A percentile compares a stretch with the other conserved stretches of the same genome.
phyloP scores from a whole-genome alignment of 2,888 invertebrate genomes.

The Eledona agricola region DNA sequence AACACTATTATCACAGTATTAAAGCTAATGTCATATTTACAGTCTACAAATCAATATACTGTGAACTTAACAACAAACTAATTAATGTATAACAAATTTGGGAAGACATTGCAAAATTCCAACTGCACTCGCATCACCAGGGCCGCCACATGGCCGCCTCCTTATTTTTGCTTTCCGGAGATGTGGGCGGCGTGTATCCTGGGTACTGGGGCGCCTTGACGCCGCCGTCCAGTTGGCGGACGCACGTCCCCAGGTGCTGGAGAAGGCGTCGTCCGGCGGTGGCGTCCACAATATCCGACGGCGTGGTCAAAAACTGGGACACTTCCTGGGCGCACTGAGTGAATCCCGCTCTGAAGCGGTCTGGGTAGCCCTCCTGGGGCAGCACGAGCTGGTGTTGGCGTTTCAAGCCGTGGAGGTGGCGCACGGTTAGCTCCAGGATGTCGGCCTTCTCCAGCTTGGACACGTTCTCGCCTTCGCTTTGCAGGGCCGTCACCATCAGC shows the following conservation, averaged over 20 bases:
- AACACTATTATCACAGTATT: slow-evolving; percentile 57
- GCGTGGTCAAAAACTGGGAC: slow-evolving; percentile 65
- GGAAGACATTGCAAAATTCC: slow-evolving; percentile 32
- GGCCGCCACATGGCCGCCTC: slow-evolving; percentile 59
- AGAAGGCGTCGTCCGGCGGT: slow-evolving; percentile 66
- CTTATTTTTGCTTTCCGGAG: slow-evolving; percentile 47
- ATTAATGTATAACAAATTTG: slow-evolving; percentile 8
- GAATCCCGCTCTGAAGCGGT: slow-evolving; percentile 67
- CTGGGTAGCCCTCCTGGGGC: slow-evolving; percentile 67
- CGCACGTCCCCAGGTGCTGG: slow-evolving; percentile 65
- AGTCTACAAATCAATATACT: slow-evolving; percentile 40
- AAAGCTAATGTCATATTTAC: slow-evolving; percentile 53
- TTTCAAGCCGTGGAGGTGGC: slow-evolving; percentile 78
- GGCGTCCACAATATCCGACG: slow-evolving; percentile 63
- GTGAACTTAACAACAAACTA: slow-evolving; percentile 38
- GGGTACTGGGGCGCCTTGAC: slow-evolving; percentile 48
- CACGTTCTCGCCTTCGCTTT: slow-evolving; percentile 88
- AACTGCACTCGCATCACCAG: slow-evolving; percentile 53
- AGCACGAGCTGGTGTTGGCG: slow-evolving; percentile 67
- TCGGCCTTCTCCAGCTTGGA: slow-evolving; percentile 89
- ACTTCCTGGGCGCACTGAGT: slow-evolving; percentile 70
- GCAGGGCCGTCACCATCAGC: slow-evolving; percentile 85
- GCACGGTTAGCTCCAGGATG: slow-evolving; percentile 85
- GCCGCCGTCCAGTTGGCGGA: slow-evolving; percentile 59
- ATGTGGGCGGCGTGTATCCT: slow-evolving; percentile 42